Conservation (phyloP, 2,888 invertebrate species). For the Asteroscopus sphinx region DNA sequence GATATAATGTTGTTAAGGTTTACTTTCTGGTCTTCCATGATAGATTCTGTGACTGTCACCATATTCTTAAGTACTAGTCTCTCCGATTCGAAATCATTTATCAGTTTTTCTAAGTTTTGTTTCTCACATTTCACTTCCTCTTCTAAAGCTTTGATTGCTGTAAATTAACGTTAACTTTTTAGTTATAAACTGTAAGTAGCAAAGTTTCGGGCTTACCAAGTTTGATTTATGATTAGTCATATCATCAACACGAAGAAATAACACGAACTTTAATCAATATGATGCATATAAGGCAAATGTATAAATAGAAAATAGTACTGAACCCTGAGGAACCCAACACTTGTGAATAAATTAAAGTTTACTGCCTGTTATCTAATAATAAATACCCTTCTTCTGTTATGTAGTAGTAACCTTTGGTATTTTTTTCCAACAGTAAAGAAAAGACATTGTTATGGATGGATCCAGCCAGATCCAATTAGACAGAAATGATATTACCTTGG, state of each 20-base stretch:
- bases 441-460: no score
- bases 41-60: slow-evolving; percentile 77
- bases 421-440: no score
- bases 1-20: slow-evolving; percentile 65
- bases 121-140: slow-evolving; percentile 69
- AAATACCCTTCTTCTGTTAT: neutral
- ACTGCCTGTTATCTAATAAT: no score
- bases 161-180: slow-evolving; percentile 32
- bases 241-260: no score
- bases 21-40: slow-evolving; percentile 77
- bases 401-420: neutral
- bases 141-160: slow-evolving; percentile 71
- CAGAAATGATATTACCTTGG: slow-evolving; percentile 60
- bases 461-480: no score
- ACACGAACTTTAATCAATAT: no score
- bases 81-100: slow-evolving; percentile 76
- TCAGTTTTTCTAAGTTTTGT: slow-evolving; percentile 70
- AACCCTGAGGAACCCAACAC: slow-evolving; percentile 20
- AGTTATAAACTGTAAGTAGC: neutral
- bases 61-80: slow-evolving; percentile 75
- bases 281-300: no score
- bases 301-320: no score
- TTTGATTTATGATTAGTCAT: no score
- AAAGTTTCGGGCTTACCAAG: no score
- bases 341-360: no score